Evolutionary conservation across 2,888 invertebrate species (phyloP), one percentile per base, ranked within the genome.

Genomic region (Salticus scenicus): DNA sequence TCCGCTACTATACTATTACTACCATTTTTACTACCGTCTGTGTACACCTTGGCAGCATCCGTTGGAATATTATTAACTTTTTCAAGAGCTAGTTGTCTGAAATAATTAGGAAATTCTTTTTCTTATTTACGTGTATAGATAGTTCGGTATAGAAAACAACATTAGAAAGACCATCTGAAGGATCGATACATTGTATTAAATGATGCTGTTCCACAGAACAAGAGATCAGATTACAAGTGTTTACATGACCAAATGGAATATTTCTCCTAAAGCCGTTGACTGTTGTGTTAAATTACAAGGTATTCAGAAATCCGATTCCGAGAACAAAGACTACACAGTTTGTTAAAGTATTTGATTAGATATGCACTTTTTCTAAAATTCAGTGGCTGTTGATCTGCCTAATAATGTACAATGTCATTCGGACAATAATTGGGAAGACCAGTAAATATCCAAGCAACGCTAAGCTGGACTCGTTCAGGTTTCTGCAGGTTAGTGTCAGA

Each of bases 401-500:
- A 2, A 24, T 24, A 57, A n/a, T 7, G 24, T 12, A 57, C 57
- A 57, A 57, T 57, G 24, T 30, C 28, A 2, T 30, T 30, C 1
- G 66, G 30, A 24, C 63, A 74, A 10, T 17, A 31, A n/a, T 27
- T 64, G 0, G 27, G 27, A 24, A 47, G 24, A 10, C 75, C 74
- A 20, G 75, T 67, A 20, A 75, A 66, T 31, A 74, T 64, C 28
- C 74, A 33, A 31, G 74, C 33, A 64, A 64, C 64, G 31, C 74
- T 41, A 27, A 74, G 37, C 33, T 63, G 41, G 7, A 37, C 37
- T 20, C 27, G 0, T 27, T 75, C 47, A 42, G n/a, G 47, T 64
- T 74, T 74, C 14, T 74, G 63, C 41, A 63, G 33, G 28, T 75
- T 75, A 28, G 42, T 31, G 27, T 47, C 31, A 24, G 66, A 47